Conservation (phyloP, 2,888 invertebrate species). For the Syrista parreyssii region DNA sequence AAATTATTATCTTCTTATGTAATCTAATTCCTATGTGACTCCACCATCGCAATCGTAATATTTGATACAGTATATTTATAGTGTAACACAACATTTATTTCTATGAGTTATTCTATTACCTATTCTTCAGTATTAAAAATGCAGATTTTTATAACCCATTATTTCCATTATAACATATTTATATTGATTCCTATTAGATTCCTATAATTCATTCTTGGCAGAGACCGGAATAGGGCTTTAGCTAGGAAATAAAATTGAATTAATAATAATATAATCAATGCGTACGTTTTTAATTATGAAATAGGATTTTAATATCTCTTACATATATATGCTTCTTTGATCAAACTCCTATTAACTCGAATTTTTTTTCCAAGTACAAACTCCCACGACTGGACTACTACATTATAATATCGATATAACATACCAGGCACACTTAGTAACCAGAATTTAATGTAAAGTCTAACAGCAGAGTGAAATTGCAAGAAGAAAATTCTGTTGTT, state of each 20-base stretch:
- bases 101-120: neutral
- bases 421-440: neutral
- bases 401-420: neutral
- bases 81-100: neutral
- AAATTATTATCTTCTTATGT: neutral
- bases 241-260: neutral
- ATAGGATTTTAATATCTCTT: neutral
- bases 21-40: neutral
- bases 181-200: neutral
- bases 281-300: too few species aligned
- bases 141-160: neutral
- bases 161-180: neutral
- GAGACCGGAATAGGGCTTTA: neutral
- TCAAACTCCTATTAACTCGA: neutral
- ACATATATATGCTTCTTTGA: neutral
- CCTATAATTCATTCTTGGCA: neutral
- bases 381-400: neutral
- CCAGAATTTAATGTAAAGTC: neutral
- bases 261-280: neutral
- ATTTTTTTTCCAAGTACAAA: neutral
- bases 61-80: neutral
- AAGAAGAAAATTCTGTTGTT: neutral
- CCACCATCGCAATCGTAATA: neutral
- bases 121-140: neutral
- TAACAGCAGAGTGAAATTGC: neutral